Percentiles rank a stretch among this genome's conserved stretches.
Evolutionary conservation across 1,140 invertebrate genomes (phyloP).

Genomic region (Reticulitermes speratus): DNA sequence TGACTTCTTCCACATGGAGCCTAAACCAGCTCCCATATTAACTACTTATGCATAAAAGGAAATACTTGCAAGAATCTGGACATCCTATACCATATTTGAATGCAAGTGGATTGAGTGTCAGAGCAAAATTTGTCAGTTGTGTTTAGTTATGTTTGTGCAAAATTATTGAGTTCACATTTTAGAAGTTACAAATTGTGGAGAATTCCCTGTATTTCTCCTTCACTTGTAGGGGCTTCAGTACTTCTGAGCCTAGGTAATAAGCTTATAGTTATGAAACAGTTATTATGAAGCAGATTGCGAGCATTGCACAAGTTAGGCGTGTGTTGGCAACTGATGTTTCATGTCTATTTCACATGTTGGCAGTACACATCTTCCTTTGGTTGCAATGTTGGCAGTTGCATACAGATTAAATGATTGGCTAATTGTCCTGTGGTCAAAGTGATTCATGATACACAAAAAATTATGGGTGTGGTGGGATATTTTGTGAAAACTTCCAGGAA

Average conservation of each 20-base stretch:
- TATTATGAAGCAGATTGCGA: not conserved
- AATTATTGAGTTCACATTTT: too few relatives aligned
- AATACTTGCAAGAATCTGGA: not conserved
- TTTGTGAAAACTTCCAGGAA: not conserved
- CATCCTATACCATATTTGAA: not conserved
- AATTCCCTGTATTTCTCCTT: too few relatives aligned
- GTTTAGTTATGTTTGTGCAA: not conserved
- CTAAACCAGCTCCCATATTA: too few relatives aligned
- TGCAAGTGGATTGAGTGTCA: not conserved
- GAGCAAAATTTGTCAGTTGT: not conserved
- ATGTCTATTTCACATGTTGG: not conserved
- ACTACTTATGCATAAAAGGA: too few relatives aligned
- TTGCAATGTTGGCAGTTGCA: not conserved
- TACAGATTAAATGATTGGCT: not conserved
- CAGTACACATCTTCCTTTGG: not conserved
- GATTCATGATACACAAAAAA: not conserved
- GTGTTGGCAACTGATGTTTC: not conserved
- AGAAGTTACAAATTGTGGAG: too few relatives aligned
- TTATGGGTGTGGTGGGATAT: not conserved
- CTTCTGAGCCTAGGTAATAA: too few relatives aligned
- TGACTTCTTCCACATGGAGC: too few relatives aligned
- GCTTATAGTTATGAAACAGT: too few relatives aligned
- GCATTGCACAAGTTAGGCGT: constrained; percentile 13
- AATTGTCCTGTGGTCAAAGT: constrained; percentile 3
- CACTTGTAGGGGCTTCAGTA: too few relatives aligned